These are phyloP conservation scores for Circaetus gallicus DNA, from an alignment of 2,113 vertebrate genomes.

Conservation along the genomic window DNA sequence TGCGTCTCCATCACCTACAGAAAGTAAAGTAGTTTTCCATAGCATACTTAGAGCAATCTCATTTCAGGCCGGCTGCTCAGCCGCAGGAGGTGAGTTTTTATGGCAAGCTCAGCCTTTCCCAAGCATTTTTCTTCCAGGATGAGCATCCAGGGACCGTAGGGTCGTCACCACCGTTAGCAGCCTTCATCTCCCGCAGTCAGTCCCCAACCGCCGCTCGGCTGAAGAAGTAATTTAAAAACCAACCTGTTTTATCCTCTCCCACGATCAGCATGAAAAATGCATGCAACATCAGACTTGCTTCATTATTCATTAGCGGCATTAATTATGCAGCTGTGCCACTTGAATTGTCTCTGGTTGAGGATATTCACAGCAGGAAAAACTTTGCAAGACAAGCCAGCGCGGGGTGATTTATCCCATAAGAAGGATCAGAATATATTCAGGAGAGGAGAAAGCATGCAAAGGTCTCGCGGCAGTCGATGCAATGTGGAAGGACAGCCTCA, in stretches of 20 bases:
- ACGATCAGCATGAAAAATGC: background rate
- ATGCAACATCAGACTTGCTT: background rate
- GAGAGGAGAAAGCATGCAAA: background rate
- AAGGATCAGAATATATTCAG: background rate
- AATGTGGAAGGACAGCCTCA: background rate
- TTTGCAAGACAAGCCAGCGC: background rate
- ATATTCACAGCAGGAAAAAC: background rate
- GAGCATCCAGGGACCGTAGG: background rate
- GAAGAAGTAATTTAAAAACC: background rate
- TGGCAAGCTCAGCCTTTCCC: background rate
- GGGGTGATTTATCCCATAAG: background rate
- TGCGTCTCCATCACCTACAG: background rate
- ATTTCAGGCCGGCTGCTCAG: background rate
- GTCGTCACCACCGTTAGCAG: fast-evolving
- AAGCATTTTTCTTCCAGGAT: background rate
- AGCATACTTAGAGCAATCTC: background rate
- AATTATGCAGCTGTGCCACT: background rate
- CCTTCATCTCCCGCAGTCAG: background rate
- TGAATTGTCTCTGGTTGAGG: background rate
- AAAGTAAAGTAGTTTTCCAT: background rate
- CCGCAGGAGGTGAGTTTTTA: background rate
- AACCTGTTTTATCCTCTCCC: background rate
- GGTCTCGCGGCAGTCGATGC: fast-evolving
- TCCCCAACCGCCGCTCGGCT: fast-evolving
- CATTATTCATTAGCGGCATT: background rate